Evolutionary conservation across 2,797 vertebrate genomes (phyloP), one percentile per base, ranked within the genome.

Genomic region (Buceros bicornis): DNA sequence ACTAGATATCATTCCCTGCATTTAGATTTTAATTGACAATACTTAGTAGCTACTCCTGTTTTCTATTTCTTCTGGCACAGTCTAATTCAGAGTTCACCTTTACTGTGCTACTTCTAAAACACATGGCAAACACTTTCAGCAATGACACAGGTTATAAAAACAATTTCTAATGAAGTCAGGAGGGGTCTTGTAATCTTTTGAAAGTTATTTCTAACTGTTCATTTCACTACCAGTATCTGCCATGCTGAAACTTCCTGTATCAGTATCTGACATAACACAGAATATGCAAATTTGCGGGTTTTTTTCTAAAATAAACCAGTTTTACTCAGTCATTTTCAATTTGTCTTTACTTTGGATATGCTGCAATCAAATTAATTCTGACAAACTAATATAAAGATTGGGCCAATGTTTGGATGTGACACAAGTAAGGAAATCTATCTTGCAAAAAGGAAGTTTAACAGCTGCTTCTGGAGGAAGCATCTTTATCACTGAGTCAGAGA

Each of bases 401-500:
- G 42, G 48, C 17, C 81, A 73, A 48, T 73, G 35, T 94, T 92
- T 85, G 60, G 37, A 93, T 77, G 43, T 35, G 67, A 90, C 43
- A 73, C 66, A 0, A 0, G 54, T 89, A 90, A 90, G 88, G 65
- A 96, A 95, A 93, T 64, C 66, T 93, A 40, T 70, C 78, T 66
- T 74, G 45, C 71, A 89, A 87, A 81, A 85, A 82, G 83, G 83
- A 96, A 94, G 85, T 95, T 92, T 71, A 94, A 82, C 93, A 96
- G 88, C 96, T 95, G 95, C 86, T 92, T 92, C 74, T 94, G 74
- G 65, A 95, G 93, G 94, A 97, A 95, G 67, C 81, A 89, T 95
- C 93, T 87, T 96, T 95, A 94, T 96, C 95, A 92, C 67, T 72
- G 83, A 95, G 71, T 90, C 94, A 95, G 93, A 96, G 40, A 94